Evolutionary conservation across 2,797 vertebrate genomes (phyloP), one percentile per base, ranked within the genome.

Genomic region (Pogoniulus pusillus): DNA sequence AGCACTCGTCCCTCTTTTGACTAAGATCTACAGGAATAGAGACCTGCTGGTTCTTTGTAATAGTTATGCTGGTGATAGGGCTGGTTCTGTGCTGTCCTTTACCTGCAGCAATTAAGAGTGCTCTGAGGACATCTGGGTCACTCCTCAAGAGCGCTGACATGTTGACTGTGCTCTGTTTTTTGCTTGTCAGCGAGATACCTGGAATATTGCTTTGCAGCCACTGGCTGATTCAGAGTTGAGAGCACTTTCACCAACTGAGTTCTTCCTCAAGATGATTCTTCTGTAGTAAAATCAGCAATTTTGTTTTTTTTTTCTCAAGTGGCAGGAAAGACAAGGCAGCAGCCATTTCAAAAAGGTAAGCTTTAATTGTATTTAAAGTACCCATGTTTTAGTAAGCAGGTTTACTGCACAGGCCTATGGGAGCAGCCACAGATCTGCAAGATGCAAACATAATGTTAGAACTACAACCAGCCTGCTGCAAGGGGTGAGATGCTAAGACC

Each of bases 351-450:
- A 97, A 98, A 98, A 96, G 94, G 95, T 95, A 96, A 92, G 90
- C 93, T 97, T 98, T 97, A 98, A 97, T 98, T 90, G 82, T 83
- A 90, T 97, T 97, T 87, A 97, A 97, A 90, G 79, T 93, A 93
- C 85, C 91, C 90, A 94, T 82, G 92, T 94, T 97, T 96, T 94
- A 95, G 74, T 97, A 94, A 93, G 94, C 79, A 95, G 66, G 90
- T 93, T 94, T 45, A 72, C 89, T 88, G 94, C 75, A 83, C 79
- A 68, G 78, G 71, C 70, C 71, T 92, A 59, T 57, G 84, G 62
- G 87, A 87, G 83, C 70, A 70, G 75, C 76, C 58, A 78, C 85
- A 88, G 93, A 93, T 93, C 94, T 93, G 90, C 86, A 82, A 95
- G 91, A 93, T 93, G 94, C 88, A 90, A 93, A 95, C 76, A 87